Conservation (phyloP, 2,888 invertebrate genomes). For the Diogma glabrata region DNA sequence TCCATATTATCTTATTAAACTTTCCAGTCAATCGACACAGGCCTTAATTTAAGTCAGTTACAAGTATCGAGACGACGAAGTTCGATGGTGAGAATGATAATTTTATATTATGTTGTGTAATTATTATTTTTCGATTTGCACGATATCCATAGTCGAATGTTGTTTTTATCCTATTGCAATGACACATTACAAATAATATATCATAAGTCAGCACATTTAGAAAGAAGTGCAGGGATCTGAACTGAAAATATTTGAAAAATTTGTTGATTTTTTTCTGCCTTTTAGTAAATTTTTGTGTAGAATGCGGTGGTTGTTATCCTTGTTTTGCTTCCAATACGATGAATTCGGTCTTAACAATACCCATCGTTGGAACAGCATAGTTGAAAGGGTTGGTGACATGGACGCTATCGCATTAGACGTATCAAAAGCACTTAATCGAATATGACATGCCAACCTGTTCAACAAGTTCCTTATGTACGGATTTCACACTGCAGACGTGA, state of each 20-base stretch:
- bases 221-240: neutral
- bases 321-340: too few relatives aligned
- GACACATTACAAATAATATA: conserved; percentile 5
- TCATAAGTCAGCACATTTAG: neutral
- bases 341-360: too few relatives aligned
- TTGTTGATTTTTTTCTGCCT: too few relatives aligned
- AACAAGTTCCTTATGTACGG: too few relatives aligned
- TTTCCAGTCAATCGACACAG: conserved; percentile 30
- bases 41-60: conserved; percentile 31
- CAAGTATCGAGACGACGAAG: conserved; percentile 28
- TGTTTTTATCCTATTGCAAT: conserved; percentile 4
- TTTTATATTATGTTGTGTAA: conserved; percentile 4
- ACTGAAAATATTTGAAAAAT: neutral
- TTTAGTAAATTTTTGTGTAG: too few relatives aligned
- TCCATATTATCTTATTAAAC: conserved; percentile 6
- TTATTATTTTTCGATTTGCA: conserved; percentile 3
- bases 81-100: conserved; percentile 27
- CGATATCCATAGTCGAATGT: neutral
- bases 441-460: too few relatives aligned
- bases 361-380: too few relatives aligned
- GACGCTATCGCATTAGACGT: too few relatives aligned
- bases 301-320: too few relatives aligned
- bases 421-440: too few relatives aligned
- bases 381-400: too few relatives aligned
- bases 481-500: too few relatives aligned